Evolutionary conservation across 92 coral and sea anemone genomes (phyloP).

Genomic region (Palythoa caribaeorum): DNA sequence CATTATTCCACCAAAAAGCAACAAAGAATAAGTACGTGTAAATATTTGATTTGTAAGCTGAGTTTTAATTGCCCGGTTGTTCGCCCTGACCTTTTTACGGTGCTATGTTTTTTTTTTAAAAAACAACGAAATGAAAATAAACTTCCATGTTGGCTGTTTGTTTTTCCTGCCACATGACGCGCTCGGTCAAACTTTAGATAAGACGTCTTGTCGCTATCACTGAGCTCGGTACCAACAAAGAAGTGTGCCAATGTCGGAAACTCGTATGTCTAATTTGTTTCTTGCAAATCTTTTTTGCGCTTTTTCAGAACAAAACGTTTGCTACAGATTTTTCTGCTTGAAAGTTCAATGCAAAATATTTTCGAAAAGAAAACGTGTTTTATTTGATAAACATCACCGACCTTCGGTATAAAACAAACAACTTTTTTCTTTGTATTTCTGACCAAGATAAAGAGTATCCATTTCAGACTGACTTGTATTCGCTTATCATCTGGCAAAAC

Average conservation of each 20-base stretch:
- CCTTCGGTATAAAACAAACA: not conserved
- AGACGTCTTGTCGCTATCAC: not conserved
- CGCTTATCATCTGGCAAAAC: not conserved
- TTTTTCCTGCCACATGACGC: not conserved
- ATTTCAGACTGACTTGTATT: not conserved
- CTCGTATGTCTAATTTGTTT: not conserved
- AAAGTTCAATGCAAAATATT: no score
- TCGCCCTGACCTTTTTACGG: not conserved
- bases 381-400: not conserved
- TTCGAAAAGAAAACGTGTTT: no score
- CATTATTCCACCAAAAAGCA: not conserved
- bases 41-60: constrained; percentile 34
- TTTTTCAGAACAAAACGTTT: no score
- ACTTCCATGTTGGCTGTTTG: not conserved
- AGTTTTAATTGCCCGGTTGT: not conserved
- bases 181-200: not conserved
- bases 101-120: not conserved
- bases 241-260: not conserved
- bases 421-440: not conserved
- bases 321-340: no score
- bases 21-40: constrained; percentile 9
- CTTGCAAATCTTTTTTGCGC: no score
- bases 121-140: not conserved
- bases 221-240: not conserved
- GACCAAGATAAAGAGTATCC: not conserved